Evolutionary conservation across 2,888 invertebrate species (phyloP).

Genomic region (Xylophagus ater): DNA sequence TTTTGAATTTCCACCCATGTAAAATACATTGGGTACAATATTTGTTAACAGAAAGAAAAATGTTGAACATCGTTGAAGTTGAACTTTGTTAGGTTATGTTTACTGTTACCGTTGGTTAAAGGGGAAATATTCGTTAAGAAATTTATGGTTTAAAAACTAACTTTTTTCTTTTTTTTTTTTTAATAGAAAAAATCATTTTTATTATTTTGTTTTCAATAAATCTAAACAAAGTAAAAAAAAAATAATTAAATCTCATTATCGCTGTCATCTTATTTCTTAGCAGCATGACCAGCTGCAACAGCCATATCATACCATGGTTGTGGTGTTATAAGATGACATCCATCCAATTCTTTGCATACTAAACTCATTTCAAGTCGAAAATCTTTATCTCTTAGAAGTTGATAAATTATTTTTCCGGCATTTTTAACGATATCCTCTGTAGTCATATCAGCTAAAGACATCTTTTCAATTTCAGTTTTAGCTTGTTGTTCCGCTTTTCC

Average conservation of each 20-base stretch:
- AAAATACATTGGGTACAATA: too few species aligned
- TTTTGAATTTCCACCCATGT: too few species aligned
- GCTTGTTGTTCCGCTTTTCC: conserved; percentile 99
- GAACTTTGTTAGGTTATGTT: too few species aligned
- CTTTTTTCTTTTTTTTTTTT: too few species aligned
- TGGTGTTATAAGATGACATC: conserved; percentile 73
- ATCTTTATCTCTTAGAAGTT: conserved; percentile 69
- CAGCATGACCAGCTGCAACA: conserved; percentile 72
- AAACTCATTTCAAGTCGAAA: conserved; percentile 93
- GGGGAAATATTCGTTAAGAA: too few species aligned
- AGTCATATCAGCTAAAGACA: conserved; percentile 74
- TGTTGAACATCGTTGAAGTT: too few species aligned
- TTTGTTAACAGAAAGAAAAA: too few species aligned
- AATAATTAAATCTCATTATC: conserved; percentile 46
- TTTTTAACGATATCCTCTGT: conserved; percentile 83
- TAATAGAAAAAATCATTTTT: too few species aligned
- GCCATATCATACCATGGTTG: conserved; percentile 72
- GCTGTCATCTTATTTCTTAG: conserved; percentile 49
- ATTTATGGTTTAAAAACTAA: too few species aligned
- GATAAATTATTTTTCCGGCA: conserved; percentile 86
- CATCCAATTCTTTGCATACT: conserved; percentile 73
- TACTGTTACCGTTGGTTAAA: too few species aligned
- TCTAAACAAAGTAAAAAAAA: too few species aligned
- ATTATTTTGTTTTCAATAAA: too few species aligned
- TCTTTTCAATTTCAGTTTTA: conserved; percentile 98